These are phyloP conservation scores for Sylvia atricapilla DNA, from an alignment of 2,113 vertebrate species.

Conservation along the genomic window DNA sequence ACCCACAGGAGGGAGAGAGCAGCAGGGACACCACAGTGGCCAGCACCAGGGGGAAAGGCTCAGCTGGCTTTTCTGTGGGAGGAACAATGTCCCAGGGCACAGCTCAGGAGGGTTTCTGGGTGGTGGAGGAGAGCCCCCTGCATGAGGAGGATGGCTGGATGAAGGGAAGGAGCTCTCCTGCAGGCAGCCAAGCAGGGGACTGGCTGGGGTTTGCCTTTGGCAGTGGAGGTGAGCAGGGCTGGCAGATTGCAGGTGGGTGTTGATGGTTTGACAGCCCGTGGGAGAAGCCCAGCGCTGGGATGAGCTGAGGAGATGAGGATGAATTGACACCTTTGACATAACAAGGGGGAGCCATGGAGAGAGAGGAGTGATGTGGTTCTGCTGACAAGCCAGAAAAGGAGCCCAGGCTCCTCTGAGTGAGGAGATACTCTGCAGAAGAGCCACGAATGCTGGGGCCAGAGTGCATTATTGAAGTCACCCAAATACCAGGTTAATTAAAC, in stretches of 20 bases:
- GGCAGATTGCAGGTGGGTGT: background rate
- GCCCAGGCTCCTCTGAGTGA: background rate
- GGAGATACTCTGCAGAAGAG: background rate
- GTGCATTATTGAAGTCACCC: background rate
- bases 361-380: background rate
- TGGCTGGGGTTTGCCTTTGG: background rate
- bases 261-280: background rate
- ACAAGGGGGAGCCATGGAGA: background rate
- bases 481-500: background rate
- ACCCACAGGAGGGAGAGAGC: too few species aligned
- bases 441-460: background rate
- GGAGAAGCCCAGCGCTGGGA: background rate
- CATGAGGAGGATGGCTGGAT: rapidly evolving
- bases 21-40: background rate
- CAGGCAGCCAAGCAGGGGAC: background rate
- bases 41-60: background rate
- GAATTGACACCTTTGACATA: rapidly evolving
- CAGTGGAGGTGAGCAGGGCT: background rate
- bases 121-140: background rate
- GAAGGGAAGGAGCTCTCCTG: background rate
- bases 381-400: background rate
- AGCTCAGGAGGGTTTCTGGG: background rate
- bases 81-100: background rate
- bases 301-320: background rate
- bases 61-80: background rate